Percentiles rank a stretch among this genome's conserved stretches.
These are phyloP conservation scores for Lagenorhynchus albirostris DNA, from an alignment of 2,113 vertebrate species.

Conservation along the genomic window DNA sequence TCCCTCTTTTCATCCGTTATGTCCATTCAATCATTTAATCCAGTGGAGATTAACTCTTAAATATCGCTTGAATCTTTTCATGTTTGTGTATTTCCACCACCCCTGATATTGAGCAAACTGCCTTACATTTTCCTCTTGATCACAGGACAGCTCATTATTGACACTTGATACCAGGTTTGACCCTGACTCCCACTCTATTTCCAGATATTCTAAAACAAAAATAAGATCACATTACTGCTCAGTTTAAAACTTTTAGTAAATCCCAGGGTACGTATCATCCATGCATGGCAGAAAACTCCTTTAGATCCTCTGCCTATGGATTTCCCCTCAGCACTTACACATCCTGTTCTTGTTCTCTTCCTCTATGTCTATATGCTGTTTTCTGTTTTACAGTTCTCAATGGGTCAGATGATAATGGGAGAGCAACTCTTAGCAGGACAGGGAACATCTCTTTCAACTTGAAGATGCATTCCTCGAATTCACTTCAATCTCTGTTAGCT, in stretches of 20 bases:
- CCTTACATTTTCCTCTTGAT: not conserved
- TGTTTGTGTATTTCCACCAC: not conserved
- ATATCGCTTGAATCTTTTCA: not conserved
- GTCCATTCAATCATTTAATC: not conserved
- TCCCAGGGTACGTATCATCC: not conserved
- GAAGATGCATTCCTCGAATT: not conserved
- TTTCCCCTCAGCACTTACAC: not conserved
- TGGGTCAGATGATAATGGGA: not conserved
- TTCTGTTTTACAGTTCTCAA: not conserved
- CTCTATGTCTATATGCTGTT: not conserved
- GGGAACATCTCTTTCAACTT: not conserved
- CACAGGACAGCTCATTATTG: not conserved
- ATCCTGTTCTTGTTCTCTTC: not conserved
- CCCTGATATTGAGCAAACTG: not conserved
- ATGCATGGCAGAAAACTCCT: not conserved
- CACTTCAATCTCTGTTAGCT: not conserved
- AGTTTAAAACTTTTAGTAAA: not conserved
- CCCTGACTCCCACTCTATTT: not conserved
- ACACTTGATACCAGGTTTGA: not conserved
- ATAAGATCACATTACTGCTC: not conserved
- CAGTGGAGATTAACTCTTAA: not conserved
- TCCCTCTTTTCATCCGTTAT: not conserved
- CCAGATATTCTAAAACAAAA: not conserved
- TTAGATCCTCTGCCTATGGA: not conserved
- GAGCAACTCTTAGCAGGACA: not conserved